These are phyloP conservation scores for Pangasius krempfi DNA, from an alignment of 2,797 vertebrate species.

Conservation along the genomic window DNA sequence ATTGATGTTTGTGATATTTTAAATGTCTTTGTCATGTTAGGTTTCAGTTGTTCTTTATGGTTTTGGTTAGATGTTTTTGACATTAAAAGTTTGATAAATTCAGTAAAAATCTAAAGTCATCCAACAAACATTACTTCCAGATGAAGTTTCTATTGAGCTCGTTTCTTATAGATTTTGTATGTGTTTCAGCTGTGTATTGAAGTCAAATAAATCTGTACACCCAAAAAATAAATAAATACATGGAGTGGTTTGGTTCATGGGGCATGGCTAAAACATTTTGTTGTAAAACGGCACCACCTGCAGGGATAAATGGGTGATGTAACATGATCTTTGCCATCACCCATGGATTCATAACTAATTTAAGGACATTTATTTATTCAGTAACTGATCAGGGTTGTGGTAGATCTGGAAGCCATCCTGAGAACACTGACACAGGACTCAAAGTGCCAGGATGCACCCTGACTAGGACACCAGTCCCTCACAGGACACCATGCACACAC, in stretches of 20 bases:
- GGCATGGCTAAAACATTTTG: background rate
- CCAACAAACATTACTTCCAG: background rate
- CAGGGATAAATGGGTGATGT: background rate
- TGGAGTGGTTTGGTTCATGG: background rate
- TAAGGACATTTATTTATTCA: background rate
- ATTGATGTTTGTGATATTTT: conserved; percentile 41
- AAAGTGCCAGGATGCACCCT: background rate
- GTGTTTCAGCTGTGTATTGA: conserved; percentile 52
- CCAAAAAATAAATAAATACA: conserved; percentile 9
- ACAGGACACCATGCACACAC: background rate
- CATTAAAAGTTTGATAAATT: background rate
- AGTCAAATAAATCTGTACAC: conserved; percentile 52
- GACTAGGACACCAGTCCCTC: background rate
- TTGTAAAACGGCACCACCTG: conserved; percentile 28
- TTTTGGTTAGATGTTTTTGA: conserved; percentile 9
- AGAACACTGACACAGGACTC: background rate
- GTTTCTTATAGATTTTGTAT: conserved; percentile 53
- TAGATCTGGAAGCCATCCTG: background rate
- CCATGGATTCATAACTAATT: background rate
- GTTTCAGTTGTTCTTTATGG: conserved; percentile 9
- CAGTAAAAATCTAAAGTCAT: background rate
- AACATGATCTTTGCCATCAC: background rate
- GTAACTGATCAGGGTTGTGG: background rate
- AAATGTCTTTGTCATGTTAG: conserved; percentile 31
- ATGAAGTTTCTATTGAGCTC: conserved; percentile 38